Conservation (phyloP, 1,140 invertebrate species). For the Trachelipus rathkii region DNA sequence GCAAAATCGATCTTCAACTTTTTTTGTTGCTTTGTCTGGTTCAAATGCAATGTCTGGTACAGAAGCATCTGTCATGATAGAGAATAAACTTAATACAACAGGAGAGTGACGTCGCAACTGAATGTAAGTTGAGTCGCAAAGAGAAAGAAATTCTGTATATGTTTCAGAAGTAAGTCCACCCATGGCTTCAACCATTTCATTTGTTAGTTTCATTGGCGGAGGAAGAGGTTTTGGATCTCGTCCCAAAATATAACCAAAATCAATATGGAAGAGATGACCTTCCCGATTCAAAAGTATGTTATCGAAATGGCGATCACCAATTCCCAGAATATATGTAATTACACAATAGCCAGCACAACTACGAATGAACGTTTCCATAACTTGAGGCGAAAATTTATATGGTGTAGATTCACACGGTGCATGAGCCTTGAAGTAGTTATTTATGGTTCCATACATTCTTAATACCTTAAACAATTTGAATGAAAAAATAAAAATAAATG, state of each 20-base stretch:
- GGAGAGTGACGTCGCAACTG: constrained; percentile 91
- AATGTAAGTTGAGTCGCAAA: constrained; percentile 93
- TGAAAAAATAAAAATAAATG: too few relatives aligned
- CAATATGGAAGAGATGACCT: constrained; percentile 96
- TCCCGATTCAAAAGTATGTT: constrained; percentile 85
- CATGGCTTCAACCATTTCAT: constrained; percentile 99
- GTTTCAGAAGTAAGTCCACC: constrained; percentile 88
- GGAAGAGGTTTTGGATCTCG: constrained; percentile 97
- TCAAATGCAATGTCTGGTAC: constrained; percentile 98
- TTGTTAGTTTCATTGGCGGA: constrained; percentile 96
- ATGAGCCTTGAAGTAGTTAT: too few relatives aligned
- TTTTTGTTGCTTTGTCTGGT: constrained; percentile 98
- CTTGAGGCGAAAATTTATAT: constrained; percentile 58
- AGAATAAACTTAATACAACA: constrained; percentile 94
- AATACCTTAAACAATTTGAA: too few relatives aligned
- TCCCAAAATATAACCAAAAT: constrained; percentile 98
- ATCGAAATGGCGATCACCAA: constrained; percentile 96
- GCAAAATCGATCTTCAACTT: constrained; percentile 70
- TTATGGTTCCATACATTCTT: too few relatives aligned
- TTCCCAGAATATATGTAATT: constrained; percentile 94
- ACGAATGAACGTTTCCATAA: constrained; percentile 96
- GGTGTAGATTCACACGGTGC: too few relatives aligned
- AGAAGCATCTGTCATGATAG: constrained; percentile 96
- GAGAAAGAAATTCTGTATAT: constrained; percentile 89
- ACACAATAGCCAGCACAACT: constrained; percentile 99